Evolutionary conservation across 2,888 invertebrate genomes (phyloP).

Genomic region (Onchidella celtica): DNA sequence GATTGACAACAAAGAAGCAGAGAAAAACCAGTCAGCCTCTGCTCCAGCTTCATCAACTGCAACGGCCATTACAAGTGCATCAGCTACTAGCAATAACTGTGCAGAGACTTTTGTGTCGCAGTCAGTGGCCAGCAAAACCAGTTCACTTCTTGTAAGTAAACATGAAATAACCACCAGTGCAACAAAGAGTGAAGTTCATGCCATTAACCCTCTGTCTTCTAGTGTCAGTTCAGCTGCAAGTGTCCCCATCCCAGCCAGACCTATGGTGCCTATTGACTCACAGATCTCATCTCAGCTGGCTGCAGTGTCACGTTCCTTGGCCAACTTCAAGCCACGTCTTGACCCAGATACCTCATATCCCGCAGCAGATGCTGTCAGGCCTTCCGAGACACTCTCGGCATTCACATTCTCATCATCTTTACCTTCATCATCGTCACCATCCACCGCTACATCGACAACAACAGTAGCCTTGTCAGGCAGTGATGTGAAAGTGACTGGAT

Average conservation of each 20-base stretch:
- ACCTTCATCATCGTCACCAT: slow-evolving; percentile 25
- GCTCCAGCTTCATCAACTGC: background rate
- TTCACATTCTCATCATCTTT: slow-evolving; percentile 19
- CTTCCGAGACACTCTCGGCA: slow-evolving; percentile 33
- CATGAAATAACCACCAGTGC: no score
- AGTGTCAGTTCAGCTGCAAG: slow-evolving; percentile 1
- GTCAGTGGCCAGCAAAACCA: background rate
- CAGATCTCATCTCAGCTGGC: slow-evolving; percentile 44
- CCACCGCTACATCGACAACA: slow-evolving; percentile 5
- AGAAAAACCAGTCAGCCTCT: background rate
- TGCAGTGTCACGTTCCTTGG: slow-evolving; percentile 40
- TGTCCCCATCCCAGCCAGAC: background rate
- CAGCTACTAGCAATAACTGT: no score
- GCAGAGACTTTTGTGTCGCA: background rate
- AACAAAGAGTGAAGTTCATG: no score
- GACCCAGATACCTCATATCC: slow-evolving; percentile 20
- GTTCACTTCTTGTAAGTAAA: no score
- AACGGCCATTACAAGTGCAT: background rate
- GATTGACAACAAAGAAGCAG: background rate
- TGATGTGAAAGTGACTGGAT: background rate
- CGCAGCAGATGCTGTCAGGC: slow-evolving; percentile 1
- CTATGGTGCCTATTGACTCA: slow-evolving; percentile 7
- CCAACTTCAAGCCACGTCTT: slow-evolving; percentile 52
- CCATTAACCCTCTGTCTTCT: no score
- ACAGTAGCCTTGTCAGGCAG: background rate